phyloP scores from a whole-genome alignment of 2,797 vertebrate genomes.

The Cirrhinus molitorella region DNA sequence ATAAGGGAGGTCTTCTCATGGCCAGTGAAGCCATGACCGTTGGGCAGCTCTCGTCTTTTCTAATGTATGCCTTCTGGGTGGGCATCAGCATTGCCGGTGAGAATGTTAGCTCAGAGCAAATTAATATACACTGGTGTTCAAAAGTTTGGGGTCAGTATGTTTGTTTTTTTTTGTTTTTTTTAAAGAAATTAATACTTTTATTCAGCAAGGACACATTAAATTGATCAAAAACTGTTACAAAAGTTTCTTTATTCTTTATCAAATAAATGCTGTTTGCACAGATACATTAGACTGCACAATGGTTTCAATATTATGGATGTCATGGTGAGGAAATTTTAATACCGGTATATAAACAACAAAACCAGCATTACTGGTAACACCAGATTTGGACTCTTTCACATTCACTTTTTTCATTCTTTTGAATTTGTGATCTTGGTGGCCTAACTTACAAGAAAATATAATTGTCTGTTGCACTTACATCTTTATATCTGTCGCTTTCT shows the following conservation, averaged over 20 bases:
- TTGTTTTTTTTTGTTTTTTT: not conserved
- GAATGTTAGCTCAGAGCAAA: not conserved
- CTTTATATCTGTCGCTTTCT: not conserved
- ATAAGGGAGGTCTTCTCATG: conserved; percentile 95
- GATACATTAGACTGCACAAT: not conserved
- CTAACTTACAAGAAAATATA: not conserved
- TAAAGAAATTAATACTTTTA: too few relatives aligned
- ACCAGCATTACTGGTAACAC: not conserved
- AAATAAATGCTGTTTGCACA: not conserved
- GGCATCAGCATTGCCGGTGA: conserved; percentile 96
- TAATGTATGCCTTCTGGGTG: conserved; percentile 99
- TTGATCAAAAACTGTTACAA: not conserved
- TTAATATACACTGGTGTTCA: not conserved
- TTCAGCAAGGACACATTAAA: not conserved
- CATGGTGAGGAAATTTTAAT: not conserved
- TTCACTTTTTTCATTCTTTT: too few relatives aligned
- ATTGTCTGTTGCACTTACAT: not conserved
- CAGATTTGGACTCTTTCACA: not conserved
- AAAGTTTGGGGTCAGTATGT: not conserved
- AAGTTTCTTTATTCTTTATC: not conserved
- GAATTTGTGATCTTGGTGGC: not conserved
- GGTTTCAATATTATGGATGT: not conserved
- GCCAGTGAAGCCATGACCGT: conserved; percentile 92
- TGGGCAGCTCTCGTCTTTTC: conserved; percentile 95
- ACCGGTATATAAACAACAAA: not conserved